Evolutionary conservation across 2,113 vertebrate genomes (phyloP), one percentile per base, ranked within the genome.

Genomic region (Gavialis gangeticus): DNA sequence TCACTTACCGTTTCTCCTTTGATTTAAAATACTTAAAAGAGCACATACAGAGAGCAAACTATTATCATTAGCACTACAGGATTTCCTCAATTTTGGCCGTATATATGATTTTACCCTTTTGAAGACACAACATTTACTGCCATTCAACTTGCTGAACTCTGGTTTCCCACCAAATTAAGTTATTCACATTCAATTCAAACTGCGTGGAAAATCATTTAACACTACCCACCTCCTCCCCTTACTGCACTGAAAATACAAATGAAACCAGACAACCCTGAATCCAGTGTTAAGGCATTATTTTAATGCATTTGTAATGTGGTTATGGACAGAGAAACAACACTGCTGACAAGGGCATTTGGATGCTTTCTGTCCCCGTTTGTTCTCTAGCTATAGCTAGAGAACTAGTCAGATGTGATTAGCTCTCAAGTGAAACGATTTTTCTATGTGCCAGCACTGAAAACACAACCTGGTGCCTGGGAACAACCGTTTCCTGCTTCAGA

Each of bases 1-100:
- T 95, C 54, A 69, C 93, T 97, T 97, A 97, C 94, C 95, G 97
- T 91, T 69, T 91, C 24, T 91, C 91, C 94, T 97, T 97, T 92
- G 92, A 96, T 91, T 97, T 95, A 95, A 96, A 91, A 86, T 12
- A 86, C 96, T 95, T 95, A 84, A 93, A 91, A 93, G 37, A 95
- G 37, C 80, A 64, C 34, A 55, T 87, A 96, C 18, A 96, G 88
- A 88, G 95, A 94, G 94, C 83, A 92, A 97, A 91, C 94, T 88
- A 77, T 5, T 83, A 62, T 8, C 82, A 94, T 58, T 94, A 95
- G 85, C 94, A 95, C 87, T 91, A 96, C n/a, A 85, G 64, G 63
- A 84, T 66, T 96, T 96, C 92, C 82, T 87, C 95, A 97, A 93
- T 69, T 92, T 88, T 90, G 91, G 63, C 75, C 78, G 58, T 6